Percentiles rank a stretch among this genome's conserved stretches.
Evolutionary conservation across 2,888 invertebrate genomes (phyloP).

Genomic region (Folsomia manolachei): DNA sequence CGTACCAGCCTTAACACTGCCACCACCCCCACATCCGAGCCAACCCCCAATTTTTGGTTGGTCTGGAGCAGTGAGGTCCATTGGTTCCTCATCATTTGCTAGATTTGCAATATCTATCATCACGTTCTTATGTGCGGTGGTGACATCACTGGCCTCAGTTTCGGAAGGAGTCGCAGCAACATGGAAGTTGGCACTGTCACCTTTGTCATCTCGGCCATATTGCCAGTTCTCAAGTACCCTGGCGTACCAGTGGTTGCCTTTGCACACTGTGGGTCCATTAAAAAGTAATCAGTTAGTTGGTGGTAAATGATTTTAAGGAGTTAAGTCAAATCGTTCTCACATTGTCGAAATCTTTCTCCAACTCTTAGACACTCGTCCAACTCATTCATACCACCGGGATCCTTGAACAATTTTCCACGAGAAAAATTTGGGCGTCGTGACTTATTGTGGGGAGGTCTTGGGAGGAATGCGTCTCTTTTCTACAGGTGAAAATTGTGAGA

Average conservation of each 20-base stretch:
- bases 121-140: too few species aligned
- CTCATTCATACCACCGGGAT: slow-evolving; percentile 36
- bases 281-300: too few species aligned
- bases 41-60: too few species aligned
- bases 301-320: too few species aligned
- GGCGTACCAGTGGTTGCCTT: slow-evolving; percentile 16
- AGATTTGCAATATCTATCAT: too few species aligned
- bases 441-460: slow-evolving; percentile 30
- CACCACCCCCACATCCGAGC: not conserved
- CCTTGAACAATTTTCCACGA: slow-evolving; percentile 35
- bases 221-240: slow-evolving; percentile 24
- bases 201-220: not conserved
- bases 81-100: too few species aligned
- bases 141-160: too few species aligned
- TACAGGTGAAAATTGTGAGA: not conserved
- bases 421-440: slow-evolving; percentile 32
- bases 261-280: slow-evolving; percentile 13
- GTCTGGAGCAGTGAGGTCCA: too few species aligned
- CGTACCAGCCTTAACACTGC: not conserved
- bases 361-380: slow-evolving; percentile 40
- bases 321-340: too few species aligned
- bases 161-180: too few species aligned
- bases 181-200: too few species aligned
- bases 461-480: slow-evolving; percentile 45
- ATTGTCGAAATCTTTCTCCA: slow-evolving; percentile 39